Base-by-base conservation (phyloP, 1,140 invertebrate species). In the Euwallacea fornicatus region DNA sequence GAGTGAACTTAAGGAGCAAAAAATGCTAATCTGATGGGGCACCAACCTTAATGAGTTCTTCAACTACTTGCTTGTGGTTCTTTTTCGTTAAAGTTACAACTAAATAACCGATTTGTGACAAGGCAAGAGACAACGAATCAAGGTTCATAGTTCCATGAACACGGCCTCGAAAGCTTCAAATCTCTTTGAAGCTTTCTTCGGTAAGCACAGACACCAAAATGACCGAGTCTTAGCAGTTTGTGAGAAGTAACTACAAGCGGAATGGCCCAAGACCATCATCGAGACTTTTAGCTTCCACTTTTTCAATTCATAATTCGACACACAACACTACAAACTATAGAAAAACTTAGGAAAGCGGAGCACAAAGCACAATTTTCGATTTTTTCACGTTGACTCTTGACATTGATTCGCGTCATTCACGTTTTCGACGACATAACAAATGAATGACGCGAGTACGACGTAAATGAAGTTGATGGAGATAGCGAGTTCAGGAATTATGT, bases 81-180 rank as follows among this genome's bases (percentile, higher is more conserved):
- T 95, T 95, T 89, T 96, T 97, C 84, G 88, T 94, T 86, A 97
- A 90, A 89, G 93, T 96, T 84, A 90, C 89, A 88, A 97, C 92
- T 85, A 96, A 93, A 92, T 93, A 93, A 92, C 90, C 93, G 87
- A 97, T 97, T 91, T 97, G 93, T 88, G 93, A 93, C 90, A 96
- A 91, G 88, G 94, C 93, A 92, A 95, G 94, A 89, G 93, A 95
- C 89, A 95, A 90, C 89, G 94, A 92, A 89, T 96, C 94, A 89
- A 96, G 93, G 93, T 96, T 96, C 95, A 97, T 97, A 94, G 91
- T 96, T 96, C 93, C 91, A 94, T 94, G 89, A 92, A 92, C 86
- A 85, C 87, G 84, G 86, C 87, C 84, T 88, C 86, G 88, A 89
- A 88, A 89, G 88, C 88, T 90, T 91, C 90, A 91, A 91, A 90